Base-by-base conservation (phyloP, 2,888 invertebrate species). In the Drosophila prostipennis region DNA sequence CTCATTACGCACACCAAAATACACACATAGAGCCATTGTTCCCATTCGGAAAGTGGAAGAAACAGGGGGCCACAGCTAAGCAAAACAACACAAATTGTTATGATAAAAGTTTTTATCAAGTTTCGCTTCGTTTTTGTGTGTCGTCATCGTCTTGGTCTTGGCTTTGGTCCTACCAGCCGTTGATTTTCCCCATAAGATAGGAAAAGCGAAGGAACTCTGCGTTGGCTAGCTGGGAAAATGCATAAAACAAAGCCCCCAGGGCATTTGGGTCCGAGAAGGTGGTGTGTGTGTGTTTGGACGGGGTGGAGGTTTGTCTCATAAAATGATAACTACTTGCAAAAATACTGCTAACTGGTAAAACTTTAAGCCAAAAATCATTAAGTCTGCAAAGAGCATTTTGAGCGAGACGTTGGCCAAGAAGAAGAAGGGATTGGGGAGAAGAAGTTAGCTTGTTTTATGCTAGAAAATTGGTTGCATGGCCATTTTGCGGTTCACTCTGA, bases 311-410 rank as follows among this genome's bases (percentile, higher is more conserved):
- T 58, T 72, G 58, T 58, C 74, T 79, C 82, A 80, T 87, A 87
- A 87, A 87, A 84, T 87, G 79, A 82, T 87, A 85, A 87, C 84
- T 85, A 87, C 84, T 85, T 79, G 82, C 85, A 76, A 80, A 82
- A 87, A 85, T 85, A 83, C 83, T 80, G 82, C 82, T 86, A 82
- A 82, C 82, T 82, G 82, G 82, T 82, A 87, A 65, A 87, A 84
- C 84, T 84, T 84, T 84, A 84, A 84, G 80, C 85, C 84, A 85
- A 85, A 85, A 85, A 85, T 85, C 87, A 85, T 85, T 84, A 87
- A 85, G 87, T 82, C 79, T 81, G 78, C 76, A 76, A 73, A 54
- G 75, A 65, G 65, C 53, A 64, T 65, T 68, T 51, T 74, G 79
- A 60, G 29, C 13, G 52, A 52, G 36, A 42, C 34, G 19, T n/a